Percentiles rank a stretch among this genome's conserved stretches.
phyloP scores from a whole-genome alignment of 2,888 invertebrate genomes.

The Rotaria sp. region DNA sequence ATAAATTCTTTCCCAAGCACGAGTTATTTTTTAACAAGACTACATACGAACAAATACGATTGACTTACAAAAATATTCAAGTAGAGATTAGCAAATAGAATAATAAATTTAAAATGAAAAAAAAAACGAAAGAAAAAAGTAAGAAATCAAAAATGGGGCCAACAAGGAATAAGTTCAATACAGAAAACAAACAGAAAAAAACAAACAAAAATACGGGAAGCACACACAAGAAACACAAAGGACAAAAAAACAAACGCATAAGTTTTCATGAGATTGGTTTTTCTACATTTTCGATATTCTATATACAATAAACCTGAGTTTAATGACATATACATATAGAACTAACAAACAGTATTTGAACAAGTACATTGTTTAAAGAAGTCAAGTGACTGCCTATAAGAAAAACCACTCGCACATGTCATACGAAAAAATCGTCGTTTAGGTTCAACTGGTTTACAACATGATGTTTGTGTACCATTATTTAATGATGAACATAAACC shows the following conservation, averaged over 20 bases:
- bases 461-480: neutral
- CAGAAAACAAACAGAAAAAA: neutral
- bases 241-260: neutral
- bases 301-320: slow-evolving; percentile 17
- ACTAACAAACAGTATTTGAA: neutral
- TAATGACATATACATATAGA: neutral
- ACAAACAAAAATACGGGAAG: neutral
- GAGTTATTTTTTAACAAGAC: neutral
- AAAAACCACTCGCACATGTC: slow-evolving; percentile 13
- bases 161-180: neutral
- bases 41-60: neutral
- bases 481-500: neutral
- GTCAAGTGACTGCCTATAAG: slow-evolving; percentile 6
- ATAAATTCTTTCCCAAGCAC: neutral
- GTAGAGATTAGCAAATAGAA: neutral
- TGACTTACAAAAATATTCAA: slow-evolving; percentile 22
- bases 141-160: neutral
- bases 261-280: neutral
- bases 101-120: neutral
- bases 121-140: neutral
- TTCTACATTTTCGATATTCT: neutral
- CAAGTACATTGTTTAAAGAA: slow-evolving; percentile 23
- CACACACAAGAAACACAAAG: neutral
- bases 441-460: slow-evolving; percentile 3
- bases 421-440: slow-evolving; percentile 28